Conservation (phyloP, 2,888 invertebrate genomes). For the Himalopsyche anomala region DNA sequence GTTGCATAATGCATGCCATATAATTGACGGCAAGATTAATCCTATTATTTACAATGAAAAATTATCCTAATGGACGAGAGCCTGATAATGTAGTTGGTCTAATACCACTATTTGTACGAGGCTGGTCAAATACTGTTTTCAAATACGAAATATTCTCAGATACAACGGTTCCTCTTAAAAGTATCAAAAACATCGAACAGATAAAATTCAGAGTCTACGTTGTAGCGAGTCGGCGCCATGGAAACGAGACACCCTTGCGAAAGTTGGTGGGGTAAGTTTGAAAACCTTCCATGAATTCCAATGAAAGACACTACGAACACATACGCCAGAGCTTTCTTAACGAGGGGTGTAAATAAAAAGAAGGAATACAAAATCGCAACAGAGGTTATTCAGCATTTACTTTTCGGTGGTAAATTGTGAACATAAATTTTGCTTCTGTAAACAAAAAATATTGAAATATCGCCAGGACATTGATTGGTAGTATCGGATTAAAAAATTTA, state of each 20-base stretch:
- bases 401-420: too few species aligned
- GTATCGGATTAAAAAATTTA: too few species aligned
- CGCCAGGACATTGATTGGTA: too few species aligned
- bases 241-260: not conserved
- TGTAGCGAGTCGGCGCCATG: not conserved
- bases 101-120: too few species aligned
- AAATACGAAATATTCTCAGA: not conserved
- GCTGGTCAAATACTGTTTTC: too few species aligned
- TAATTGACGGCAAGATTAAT: too few species aligned
- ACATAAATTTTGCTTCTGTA: too few species aligned
- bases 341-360: not conserved
- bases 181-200: not conserved
- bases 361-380: not conserved
- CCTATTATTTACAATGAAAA: too few species aligned
- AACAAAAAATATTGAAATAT: too few species aligned
- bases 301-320: not conserved
- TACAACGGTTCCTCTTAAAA: not conserved
- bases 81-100: too few species aligned
- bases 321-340: not conserved
- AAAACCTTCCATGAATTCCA: conserved; percentile 22
- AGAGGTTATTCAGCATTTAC: not conserved
- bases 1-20: too few species aligned
- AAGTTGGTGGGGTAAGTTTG: not conserved
- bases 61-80: too few species aligned
- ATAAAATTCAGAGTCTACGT: not conserved